These are phyloP conservation scores for Taurulus bubalis DNA, from an alignment of 2,113 vertebrate genomes.

Conservation along the genomic window DNA sequence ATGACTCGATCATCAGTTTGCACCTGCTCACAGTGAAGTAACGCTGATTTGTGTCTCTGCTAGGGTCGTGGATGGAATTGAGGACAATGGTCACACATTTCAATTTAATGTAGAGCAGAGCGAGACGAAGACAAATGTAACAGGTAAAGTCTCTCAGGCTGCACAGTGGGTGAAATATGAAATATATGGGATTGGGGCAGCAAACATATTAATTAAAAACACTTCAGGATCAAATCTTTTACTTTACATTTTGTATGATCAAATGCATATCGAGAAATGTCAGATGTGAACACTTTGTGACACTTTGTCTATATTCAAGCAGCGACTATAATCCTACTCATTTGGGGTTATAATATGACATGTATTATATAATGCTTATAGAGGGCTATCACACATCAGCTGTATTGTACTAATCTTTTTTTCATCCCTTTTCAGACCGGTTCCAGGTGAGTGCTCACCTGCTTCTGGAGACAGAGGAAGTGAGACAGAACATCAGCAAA, in stretches of 20 bases:
- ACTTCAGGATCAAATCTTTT: neutral
- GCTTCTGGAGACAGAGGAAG: constrained; percentile 87
- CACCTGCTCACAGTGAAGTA: neutral
- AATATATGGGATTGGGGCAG: neutral
- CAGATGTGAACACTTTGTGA: neutral
- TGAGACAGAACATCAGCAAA: constrained; percentile 88
- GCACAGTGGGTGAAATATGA: neutral
- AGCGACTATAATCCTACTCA: neutral
- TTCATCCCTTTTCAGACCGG: constrained; percentile 57
- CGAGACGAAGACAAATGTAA: constrained; percentile 45
- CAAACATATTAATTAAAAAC: neutral
- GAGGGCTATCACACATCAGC: neutral
- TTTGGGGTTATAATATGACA: neutral
- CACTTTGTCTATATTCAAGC: neutral
- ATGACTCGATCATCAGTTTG: neutral
- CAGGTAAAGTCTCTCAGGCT: constrained; percentile 66
- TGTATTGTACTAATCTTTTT: neutral
- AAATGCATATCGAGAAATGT: neutral
- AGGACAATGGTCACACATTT: constrained; percentile 88
- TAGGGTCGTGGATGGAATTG: constrained; percentile 95
- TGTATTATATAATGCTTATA: neutral
- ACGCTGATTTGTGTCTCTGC: constrained; percentile 37
- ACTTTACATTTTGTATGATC: neutral
- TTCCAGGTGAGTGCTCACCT: constrained; percentile 78
- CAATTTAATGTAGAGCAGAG: constrained; percentile 84